Conservation (phyloP, 1,140 invertebrate species). For the Drosophila pectinifera region DNA sequence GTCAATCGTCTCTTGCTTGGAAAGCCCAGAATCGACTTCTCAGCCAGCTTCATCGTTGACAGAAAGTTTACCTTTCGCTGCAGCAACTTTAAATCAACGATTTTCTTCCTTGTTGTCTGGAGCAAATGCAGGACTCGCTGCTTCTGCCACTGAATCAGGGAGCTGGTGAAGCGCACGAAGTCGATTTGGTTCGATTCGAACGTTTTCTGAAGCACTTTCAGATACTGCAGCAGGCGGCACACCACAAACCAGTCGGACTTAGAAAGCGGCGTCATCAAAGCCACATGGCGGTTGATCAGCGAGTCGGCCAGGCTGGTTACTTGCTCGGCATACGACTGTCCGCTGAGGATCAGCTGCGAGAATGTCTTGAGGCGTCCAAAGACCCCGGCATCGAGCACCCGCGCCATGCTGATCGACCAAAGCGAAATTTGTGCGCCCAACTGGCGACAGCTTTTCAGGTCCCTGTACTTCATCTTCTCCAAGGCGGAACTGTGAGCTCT, state of each 20-base stretch:
- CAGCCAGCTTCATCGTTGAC: constrained; percentile 54
- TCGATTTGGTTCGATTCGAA: constrained; percentile 68
- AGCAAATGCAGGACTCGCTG: constrained; percentile 71
- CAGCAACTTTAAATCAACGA: constrained; percentile 58
- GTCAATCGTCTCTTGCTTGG: constrained; percentile 43
- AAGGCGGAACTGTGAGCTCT: constrained; percentile 23
- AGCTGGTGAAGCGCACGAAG: constrained; percentile 48
- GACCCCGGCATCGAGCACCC: constrained; percentile 32
- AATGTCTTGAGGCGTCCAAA: constrained; percentile 61
- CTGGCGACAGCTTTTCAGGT: constrained; percentile 53
- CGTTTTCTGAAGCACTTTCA: constrained; percentile 51
- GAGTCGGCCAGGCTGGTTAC: constrained; percentile 44
- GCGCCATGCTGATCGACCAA: constrained; percentile 55
- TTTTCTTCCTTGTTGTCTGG: constrained; percentile 86
- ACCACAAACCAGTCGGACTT: constrained; percentile 41
- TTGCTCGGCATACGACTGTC: constrained; percentile 52
- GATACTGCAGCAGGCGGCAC: constrained; percentile 60
- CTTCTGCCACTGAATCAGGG: constrained; percentile 63
- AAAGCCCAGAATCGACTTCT: constrained; percentile 53
- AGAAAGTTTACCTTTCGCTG: constrained; percentile 59
- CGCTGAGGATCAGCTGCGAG: constrained; percentile 42
- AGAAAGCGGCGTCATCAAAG: constrained; percentile 31
- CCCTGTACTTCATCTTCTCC: constrained; percentile 46
- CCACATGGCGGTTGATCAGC: constrained; percentile 52
- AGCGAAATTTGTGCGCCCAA: constrained; percentile 59